These are phyloP conservation scores for Sympetrum striolatum DNA, from an alignment of 2,888 invertebrate genomes.

Conservation along the genomic window DNA sequence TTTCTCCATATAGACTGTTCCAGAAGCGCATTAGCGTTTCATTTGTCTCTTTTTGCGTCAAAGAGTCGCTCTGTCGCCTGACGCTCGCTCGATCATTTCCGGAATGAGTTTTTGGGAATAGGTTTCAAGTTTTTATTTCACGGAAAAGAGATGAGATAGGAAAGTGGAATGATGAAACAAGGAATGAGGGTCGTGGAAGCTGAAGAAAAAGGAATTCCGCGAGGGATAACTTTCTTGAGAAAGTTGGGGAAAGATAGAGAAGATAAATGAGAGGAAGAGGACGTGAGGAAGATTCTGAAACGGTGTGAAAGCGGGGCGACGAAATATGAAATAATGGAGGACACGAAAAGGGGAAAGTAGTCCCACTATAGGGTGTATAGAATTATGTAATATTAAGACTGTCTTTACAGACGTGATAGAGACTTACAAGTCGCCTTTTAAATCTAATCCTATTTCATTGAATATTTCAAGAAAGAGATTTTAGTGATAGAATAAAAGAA, in stretches of 20 bases:
- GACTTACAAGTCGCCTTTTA: no score
- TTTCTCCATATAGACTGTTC: background rate
- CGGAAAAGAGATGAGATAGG: background rate
- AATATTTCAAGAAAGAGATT: no score
- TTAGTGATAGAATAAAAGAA: no score
- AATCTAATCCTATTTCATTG: no score
- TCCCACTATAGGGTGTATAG: no score
- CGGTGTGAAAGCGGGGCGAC: background rate
- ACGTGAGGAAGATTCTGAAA: background rate
- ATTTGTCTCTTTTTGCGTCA: slow-evolving; percentile 10
- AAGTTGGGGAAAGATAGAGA: background rate
- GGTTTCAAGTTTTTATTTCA: background rate
- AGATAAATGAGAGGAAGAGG: background rate
- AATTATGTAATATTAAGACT: no score
- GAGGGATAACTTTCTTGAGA: background rate
- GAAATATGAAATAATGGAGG: no score
- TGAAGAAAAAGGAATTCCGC: no score
- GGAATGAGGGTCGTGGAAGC: no score
- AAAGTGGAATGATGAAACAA: background rate
- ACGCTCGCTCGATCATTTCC: slow-evolving; percentile 12
- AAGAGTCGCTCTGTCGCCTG: background rate
- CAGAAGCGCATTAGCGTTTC: slow-evolving; percentile 11
- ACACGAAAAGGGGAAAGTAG: no score
- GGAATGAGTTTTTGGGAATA: background rate
- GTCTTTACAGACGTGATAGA: no score